Base-by-base conservation (phyloP, 2,888 invertebrate species). In the Lapara coniferarum region DNA sequence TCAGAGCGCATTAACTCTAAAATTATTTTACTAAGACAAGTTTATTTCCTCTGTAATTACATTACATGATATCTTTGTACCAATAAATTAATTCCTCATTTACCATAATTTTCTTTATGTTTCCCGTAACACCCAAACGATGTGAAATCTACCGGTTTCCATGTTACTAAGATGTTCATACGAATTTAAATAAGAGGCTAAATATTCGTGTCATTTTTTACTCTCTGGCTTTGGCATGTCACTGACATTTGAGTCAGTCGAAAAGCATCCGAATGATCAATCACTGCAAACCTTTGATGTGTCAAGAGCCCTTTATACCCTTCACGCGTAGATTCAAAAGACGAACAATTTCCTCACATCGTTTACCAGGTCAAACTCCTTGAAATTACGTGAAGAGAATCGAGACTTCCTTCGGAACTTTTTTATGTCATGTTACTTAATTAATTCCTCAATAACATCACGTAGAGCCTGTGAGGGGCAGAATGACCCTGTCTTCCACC, bases 361-460 rank as follows among this genome's bases (percentile, higher is more conserved):
- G 78, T 79, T 81, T 79, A 78, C 74, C 75, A 75, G 75, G 68
- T 72, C 76, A 76, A 78, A 81, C 68, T 49, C 59, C 59, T 63
- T 68, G 44, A 68, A 68, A 68, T 44, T 53, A 70, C 51, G 66
- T 70, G 69, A 49, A 66, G 69, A 68, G 63, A 81, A 83, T 80
- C 77, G 75, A 75, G 71, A 75, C 77, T 78, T 77, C 79, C 78
- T 78, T 71, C 68, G 72, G 73, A 72, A 67, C 58, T 68, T 82
- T 82, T 80, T 79, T 74, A 76, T 75, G 77, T 78, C 78, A 80
- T 76, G 71, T 76, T 76, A 73, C 79, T 83, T 88, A 87, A 90
- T 89, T 89, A 89, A 88, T 84, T 87, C 78, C 71, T 83, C 85
- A 86, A 88, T 88, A 81, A 81, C 85, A 82, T 86, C 89, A 90